Base-by-base conservation (phyloP, 2,888 invertebrate genomes). In the Nipponacmea schrenckii region DNA sequence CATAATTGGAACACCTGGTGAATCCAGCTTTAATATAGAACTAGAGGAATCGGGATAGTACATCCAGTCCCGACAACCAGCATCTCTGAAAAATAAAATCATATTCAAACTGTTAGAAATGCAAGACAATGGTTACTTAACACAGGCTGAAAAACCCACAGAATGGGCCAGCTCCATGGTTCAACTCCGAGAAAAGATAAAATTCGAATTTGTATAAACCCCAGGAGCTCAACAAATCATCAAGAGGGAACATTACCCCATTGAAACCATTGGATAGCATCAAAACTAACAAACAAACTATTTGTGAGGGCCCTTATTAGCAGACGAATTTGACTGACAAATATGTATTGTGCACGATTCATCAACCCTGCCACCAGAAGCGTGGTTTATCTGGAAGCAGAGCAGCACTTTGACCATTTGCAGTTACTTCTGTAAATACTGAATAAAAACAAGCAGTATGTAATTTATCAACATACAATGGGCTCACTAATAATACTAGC, bases 291-390 rank as follows among this genome's bases (percentile, higher is more conserved):
- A n/a, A n/a, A n/a, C n/a, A n/a, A n/a, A n/a, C n/a, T n/a, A n/a
- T n/a, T n/a, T n/a, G n/a, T n/a, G n/a, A 77, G 77, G 77, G 73
- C 74, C 72, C 56, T 20, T 56, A 20, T 56, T 24, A 24, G 56
- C 56, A 56, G 56, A 20, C 20, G 24, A 67, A 67, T 72, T 62
- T 31, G n/a, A 70, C 64, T 62, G 73, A 70, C 66, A 46, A 85
- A 74, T 68, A 85, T 86, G 85, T 84, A 82, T 75, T 84, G 84
- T 78, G 74, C 83, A 77, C 82, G 83, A 81, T 77, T 83, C 71
- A 78, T 79, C 71, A 78, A 81, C 64, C 83, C 85, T 63, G 77
- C 81, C 65, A 79, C 82, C 24, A 82, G 86, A 74, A 83, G 82
- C 75, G 68, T 85, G 81, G 86, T 86, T 67, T 76, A 24, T 73